Evolutionary conservation across 1,140 invertebrate genomes (phyloP).

Genomic region (Diploscapter pachys): DNA sequence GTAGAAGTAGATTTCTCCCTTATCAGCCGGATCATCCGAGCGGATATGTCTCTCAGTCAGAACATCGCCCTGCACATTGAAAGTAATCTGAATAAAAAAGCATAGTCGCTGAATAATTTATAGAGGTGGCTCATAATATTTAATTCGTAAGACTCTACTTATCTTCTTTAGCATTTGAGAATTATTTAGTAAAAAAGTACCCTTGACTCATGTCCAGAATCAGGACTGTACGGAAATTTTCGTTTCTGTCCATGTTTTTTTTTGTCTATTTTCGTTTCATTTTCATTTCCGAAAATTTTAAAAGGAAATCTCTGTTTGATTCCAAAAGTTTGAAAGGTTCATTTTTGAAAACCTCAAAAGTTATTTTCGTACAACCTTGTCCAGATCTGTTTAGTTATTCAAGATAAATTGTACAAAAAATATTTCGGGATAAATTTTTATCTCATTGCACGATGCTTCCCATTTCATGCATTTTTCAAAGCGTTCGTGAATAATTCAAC

Average conservation of each 20-base stretch:
- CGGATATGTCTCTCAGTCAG: constrained; percentile 48
- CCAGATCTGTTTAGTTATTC: constrained; percentile 8
- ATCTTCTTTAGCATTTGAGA: background rate
- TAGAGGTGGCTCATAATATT: too few species aligned
- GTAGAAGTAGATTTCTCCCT: constrained; percentile 47
- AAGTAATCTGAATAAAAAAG: constrained; percentile 43
- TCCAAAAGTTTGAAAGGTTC: background rate
- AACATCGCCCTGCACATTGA: constrained; percentile 40
- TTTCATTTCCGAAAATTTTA: too few species aligned
- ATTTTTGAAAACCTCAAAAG: background rate
- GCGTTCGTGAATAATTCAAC: too few species aligned
- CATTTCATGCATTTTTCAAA: background rate
- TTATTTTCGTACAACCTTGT: background rate
- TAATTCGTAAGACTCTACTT: background rate
- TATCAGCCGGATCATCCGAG: constrained; percentile 42
- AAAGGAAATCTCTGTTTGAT: too few species aligned
- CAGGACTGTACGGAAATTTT: too few species aligned
- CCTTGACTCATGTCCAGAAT: too few species aligned
- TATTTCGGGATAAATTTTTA: background rate
- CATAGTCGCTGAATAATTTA: too few species aligned
- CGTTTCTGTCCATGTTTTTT: constrained; percentile 1
- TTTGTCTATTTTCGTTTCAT: background rate
- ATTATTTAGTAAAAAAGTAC: background rate
- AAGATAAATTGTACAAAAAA: too few species aligned
- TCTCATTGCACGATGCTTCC: constrained; percentile 2